A percentile compares a stretch with the other conserved stretches of the same genome.
Evolutionary conservation across 2,888 invertebrate species (phyloP).

Genomic region (Glaucopsyche alexis): DNA sequence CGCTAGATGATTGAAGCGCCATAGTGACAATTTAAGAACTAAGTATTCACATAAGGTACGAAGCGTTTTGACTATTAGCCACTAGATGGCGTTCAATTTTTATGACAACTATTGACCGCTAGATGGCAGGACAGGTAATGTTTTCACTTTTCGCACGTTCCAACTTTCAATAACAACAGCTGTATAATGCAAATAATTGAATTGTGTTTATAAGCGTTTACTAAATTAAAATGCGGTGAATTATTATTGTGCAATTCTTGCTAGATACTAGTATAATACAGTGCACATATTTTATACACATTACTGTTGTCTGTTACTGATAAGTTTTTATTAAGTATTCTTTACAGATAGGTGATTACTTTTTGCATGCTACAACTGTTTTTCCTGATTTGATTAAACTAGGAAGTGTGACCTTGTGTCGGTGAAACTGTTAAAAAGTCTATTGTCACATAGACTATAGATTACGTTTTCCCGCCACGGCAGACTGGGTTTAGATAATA

Average conservation of each 20-base stretch:
- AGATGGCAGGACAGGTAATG: constrained; percentile 30
- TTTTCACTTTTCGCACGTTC: neutral
- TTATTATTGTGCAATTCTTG: no score
- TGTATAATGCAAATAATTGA: neutral
- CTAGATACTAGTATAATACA: no score
- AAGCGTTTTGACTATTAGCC: constrained; percentile 41
- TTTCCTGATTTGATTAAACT: constrained; percentile 36
- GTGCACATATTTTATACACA: no score
- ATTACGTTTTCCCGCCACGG: constrained; percentile 15
- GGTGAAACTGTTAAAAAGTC: constrained; percentile 37
- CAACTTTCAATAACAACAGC: neutral
- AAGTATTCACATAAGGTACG: neutral
- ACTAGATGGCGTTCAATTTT: constrained; percentile 47
- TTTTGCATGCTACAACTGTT: constrained; percentile 33
- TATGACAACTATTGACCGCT: constrained; percentile 27
- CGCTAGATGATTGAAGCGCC: neutral
- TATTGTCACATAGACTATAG: constrained; percentile 32
- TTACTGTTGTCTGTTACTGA: no score
- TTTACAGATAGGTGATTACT: neutral
- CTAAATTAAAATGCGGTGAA: neutral
- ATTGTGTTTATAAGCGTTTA: neutral
- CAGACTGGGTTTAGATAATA: constrained; percentile 3
- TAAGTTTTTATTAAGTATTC: no score
- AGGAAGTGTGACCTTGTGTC: constrained; percentile 38
- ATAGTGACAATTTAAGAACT: neutral